Evolutionary conservation across 2,797 vertebrate species (phyloP), one percentile per base, ranked within the genome.

Genomic region (Eulemur coronatus): DNA sequence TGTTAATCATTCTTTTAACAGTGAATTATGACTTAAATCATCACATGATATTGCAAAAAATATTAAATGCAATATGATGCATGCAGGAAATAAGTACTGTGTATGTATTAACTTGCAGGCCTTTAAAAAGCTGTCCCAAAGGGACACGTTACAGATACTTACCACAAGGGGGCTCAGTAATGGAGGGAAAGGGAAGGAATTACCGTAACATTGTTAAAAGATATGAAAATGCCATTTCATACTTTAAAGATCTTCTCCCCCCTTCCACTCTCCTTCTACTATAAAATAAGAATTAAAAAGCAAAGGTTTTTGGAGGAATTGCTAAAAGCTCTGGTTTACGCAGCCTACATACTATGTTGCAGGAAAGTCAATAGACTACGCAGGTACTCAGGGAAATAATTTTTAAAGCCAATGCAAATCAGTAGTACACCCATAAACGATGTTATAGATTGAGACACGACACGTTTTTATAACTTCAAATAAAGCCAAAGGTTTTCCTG

Each of bases 81-180:
- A 9, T 59, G 7, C 10, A 70, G 9, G 43, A 73, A 94, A 61
- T 59, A 63, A 84, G 72, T 38, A 35, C 43, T 55, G 8, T 67
- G 20, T 50, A 63, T 67, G 20, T 50, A 63, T 38, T 67, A 33
- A 55, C 67, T 48, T n/a, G 2, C 8, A 93, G 41, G 12, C 8
- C 65, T 75, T 90, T 94, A 13, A 73, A 96, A n/a, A 79, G n/a
- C 18, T 70, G 9, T 86, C 79, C 72, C 89, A 76, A 86, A 97
- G 70, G 84, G 89, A 89, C 63, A 91, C 48, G 7, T 97, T 98
- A 57, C 96, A 98, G n/a, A 79, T 91, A 89, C 78, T 93, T 94
- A 87, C 98, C 98, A 99, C 98, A 97, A 99, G 98, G 97, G 98
- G 98, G 98, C 98, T 97, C 98, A 98, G 43, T 46, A 96, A 96